Base-by-base conservation (phyloP, 1,140 invertebrate genomes). In the Onthophagus taurus region DNA sequence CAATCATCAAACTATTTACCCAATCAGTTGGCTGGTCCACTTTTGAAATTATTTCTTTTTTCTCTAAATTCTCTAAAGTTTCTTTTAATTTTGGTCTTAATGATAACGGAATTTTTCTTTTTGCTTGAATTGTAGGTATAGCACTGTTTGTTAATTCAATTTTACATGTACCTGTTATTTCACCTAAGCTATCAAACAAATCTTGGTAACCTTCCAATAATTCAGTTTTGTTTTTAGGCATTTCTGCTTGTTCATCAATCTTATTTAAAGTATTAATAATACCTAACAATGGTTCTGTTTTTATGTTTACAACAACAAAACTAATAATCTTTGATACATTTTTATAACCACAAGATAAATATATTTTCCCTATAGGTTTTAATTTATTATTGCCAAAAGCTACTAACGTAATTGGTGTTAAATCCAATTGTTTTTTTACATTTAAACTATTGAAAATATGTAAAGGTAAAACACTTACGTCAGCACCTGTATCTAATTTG, bases 1-100 rank as follows among this genome's bases (percentile, higher is more conserved):
- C 58, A n/a, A 67, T 48, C 12, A 68, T 59, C n/a, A 64, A 39
- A 2, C 48, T 29, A 48, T 64, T 60, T 0, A 61, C 56, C 59
- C 59, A 68, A 3, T 67, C 59, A 5, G 62, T 65, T 13, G 65
- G 60, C 42, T 64, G 45, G 33, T 42, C 44, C 33, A 48, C 30
- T 35, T 47, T 47, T 3, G 12, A 13, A 17, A 47, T 42, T 3
- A 42, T 31, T n/a, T 23, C 18, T 7, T 47, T 19, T 16, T 24
- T 8, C 14, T 34, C 45, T 17, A 47, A 30, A 9, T 7, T 13
- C 17, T 35, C 18, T 20, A 47, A 26, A 14, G n/a, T 42, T n/a
- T 20, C 7, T 19, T 33, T 47, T n/a, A 47, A 23, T 26, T 20
- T 33, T 18, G 29, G 23, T 13, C 34, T 14, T 12, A 41, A 26